Evolutionary conservation across 64 coral and sea anemone genomes (phyloP).

Genomic region (Montipora foliosa): DNA sequence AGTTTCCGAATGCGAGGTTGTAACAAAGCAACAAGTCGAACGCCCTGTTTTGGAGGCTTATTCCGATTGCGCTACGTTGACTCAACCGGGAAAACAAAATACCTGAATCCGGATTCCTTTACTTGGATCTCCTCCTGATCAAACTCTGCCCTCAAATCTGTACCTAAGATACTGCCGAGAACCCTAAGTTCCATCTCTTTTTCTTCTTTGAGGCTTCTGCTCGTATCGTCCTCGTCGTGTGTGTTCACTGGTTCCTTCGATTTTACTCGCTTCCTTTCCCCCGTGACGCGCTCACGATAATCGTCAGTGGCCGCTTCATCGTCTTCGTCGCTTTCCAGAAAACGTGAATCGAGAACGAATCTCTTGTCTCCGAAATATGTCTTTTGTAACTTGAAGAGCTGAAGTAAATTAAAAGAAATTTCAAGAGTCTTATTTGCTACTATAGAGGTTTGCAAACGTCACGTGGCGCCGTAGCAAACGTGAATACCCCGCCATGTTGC

Average conservation of each 20-base stretch:
- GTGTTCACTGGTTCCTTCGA: neutral
- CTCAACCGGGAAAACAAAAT: neutral
- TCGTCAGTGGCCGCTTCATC: constrained; percentile 11
- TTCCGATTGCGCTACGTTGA: too few species aligned
- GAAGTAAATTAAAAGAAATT: neutral
- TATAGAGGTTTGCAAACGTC: too few species aligned
- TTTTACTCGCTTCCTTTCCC: neutral
- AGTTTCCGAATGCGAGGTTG: too few species aligned
- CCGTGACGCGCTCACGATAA: neutral
- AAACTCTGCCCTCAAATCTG: constrained; percentile 32
- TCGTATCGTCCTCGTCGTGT: constrained; percentile 61
- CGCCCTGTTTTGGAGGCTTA: too few species aligned
- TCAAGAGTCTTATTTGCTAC: neutral
- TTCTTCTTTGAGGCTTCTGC: constrained; percentile 64
- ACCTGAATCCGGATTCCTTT: constrained; percentile 19
- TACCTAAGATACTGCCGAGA: constrained; percentile 74
- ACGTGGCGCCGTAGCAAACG: too few species aligned
- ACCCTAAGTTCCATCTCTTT: constrained; percentile 78
- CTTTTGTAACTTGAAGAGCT: constrained; percentile 92
- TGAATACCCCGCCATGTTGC: too few species aligned
- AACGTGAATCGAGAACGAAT: constrained; percentile 86
- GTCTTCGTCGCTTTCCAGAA: constrained; percentile 87
- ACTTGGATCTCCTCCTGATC: neutral
- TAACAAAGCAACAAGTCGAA: too few species aligned
- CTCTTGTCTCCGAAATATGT: constrained; percentile 80